Evolutionary conservation across 35 echinoderm and acorn worm species (phyloP).

Genomic region (Strongylocentrotus purpuratus): DNA sequence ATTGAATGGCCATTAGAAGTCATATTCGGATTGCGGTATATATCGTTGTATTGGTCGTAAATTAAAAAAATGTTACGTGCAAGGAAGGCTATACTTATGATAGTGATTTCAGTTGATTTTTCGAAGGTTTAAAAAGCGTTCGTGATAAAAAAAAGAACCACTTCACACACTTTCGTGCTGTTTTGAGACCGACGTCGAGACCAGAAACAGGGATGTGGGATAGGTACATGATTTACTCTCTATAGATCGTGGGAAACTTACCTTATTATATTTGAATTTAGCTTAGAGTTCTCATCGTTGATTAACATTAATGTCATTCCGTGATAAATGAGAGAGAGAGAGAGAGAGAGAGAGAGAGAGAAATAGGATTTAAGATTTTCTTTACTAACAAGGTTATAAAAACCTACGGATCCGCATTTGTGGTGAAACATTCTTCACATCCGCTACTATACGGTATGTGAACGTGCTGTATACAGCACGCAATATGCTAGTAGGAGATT

Average conservation of each 20-base stretch:
- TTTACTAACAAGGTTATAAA: not conserved
- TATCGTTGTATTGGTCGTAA: too few species aligned
- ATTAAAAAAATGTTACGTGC: too few species aligned
- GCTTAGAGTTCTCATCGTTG: not conserved
- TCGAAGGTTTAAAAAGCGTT: too few species aligned
- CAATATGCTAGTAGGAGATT: not conserved
- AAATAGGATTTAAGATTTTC: too few species aligned
- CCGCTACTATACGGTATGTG: not conserved
- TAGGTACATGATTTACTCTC: not conserved
- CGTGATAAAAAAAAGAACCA: too few species aligned
- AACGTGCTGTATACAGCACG: not conserved
- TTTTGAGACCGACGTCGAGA: not conserved
- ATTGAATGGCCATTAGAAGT: too few species aligned
- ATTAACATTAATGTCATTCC: too few species aligned
- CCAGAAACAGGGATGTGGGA: not conserved
- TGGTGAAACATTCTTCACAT: not conserved
- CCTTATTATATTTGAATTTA: not conserved
- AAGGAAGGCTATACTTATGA: too few species aligned
- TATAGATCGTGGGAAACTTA: not conserved
- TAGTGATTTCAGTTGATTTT: too few species aligned
- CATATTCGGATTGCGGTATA: too few species aligned
- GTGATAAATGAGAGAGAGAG: not conserved
- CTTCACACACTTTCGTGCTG: too few species aligned
- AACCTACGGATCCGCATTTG: not conserved
- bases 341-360: too few species aligned